Evolutionary conservation across 2,888 invertebrate species (phyloP), one percentile per base, ranked within the genome.

Genomic region (Vesta saturnalis): DNA sequence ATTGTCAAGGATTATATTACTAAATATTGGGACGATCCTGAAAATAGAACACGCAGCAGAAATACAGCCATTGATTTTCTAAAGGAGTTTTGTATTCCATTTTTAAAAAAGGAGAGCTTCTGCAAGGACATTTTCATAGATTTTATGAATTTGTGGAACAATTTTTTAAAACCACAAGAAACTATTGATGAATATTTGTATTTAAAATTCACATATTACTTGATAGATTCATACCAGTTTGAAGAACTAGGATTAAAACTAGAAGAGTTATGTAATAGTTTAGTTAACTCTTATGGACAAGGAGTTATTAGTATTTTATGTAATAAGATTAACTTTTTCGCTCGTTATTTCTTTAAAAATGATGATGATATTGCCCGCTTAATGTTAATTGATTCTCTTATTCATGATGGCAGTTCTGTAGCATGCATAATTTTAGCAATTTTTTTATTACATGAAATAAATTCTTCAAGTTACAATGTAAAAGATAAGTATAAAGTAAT

Each of bases 31-130:
- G 10, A 47, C 3, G 47, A 55, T 30, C 21, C 21, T n/a, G 16
- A 35, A 12, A 57, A 5, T 6, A 30, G 30, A n/a, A 16, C 21
- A 16, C 12, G 1, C 8, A 16, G 21, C 6, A 47, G 69, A 2
- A 63, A 66, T 22, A 54, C 10, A 5, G 46, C 39, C 15, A 14
- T 21, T n/a, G 49, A 49, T 18, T 59, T 69, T 15, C 2, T 69
- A n/a, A 56, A 69, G 56, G 43, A 55, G 14, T 69, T 66, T 54
- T 66, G 69, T 21, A 10, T 15, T 3, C 35, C 57, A 21, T 69
- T 55, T 60, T 10, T 69, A 10, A 16, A 3, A 2, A n/a, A 59
- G 8, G 14, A 21, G 0, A 46, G 23, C 18, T 8, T 8, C 12
- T 18, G 59, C 23, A 55, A 5, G 12, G 49, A 21, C 14, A 60